Percentiles rank a stretch among this genome's conserved stretches.
Conservation (phyloP, 92 coral and sea anemone genomes). For the Isaurus tuberculatus region DNA sequence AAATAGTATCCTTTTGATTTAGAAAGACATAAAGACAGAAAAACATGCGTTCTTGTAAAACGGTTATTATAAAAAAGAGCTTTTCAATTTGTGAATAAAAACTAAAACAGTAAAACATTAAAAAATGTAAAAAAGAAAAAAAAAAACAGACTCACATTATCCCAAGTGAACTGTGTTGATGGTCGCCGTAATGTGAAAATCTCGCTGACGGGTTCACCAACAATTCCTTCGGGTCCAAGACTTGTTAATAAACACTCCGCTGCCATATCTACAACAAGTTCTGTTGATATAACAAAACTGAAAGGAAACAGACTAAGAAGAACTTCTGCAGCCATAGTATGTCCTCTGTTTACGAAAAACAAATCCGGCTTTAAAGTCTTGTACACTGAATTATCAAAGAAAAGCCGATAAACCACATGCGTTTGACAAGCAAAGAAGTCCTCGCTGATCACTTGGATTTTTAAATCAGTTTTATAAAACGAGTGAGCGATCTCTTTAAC, state of each 20-base stretch:
- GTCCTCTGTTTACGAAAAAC: slow-evolving; percentile 29
- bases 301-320: slow-evolving; percentile 77
- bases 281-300: slow-evolving; percentile 69
- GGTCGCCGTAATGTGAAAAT: slow-evolving; percentile 78
- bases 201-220: slow-evolving; percentile 56
- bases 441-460: slow-evolving; percentile 63
- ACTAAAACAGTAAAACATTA: neutral
- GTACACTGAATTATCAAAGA: slow-evolving; percentile 69
- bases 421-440: slow-evolving; percentile 10
- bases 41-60: no score
- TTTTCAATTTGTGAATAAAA: no score
- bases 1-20: no score
- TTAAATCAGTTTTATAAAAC: slow-evolving; percentile 69
- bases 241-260: slow-evolving; percentile 62
- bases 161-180: slow-evolving; percentile 77
- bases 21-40: no score
- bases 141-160: slow-evolving; percentile 61
- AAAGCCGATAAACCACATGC: slow-evolving; percentile 63
- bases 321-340: slow-evolving; percentile 57
- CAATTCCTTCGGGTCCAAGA: slow-evolving; percentile 59
- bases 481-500: slow-evolving; percentile 72
- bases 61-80: no score
- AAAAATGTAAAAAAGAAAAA: neutral
- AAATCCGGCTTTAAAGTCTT: slow-evolving; percentile 59
- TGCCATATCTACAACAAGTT: slow-evolving; percentile 65